Evolutionary conservation across 2,113 vertebrate genomes (phyloP), one percentile per base, ranked within the genome.

Genomic region (Turdus rufiventris): DNA sequence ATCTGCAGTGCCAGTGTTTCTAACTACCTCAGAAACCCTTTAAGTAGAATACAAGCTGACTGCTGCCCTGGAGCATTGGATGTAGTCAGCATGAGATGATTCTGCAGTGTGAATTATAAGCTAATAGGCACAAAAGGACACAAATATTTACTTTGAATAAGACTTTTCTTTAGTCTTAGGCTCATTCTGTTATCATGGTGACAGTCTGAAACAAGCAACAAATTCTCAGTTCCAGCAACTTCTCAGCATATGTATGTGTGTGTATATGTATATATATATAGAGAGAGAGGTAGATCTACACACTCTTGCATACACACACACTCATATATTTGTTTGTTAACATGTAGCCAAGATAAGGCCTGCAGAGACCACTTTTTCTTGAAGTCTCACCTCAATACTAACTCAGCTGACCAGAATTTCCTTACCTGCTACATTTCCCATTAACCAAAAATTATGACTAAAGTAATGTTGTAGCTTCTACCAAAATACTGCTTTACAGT

Each of bases 231-330:
- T 86, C 51, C 47, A 5, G 16, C 17, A 74, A 36, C 17, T 18
- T 72, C 33, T 79, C 26, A 71, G 9, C 8, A 23, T 51, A 12
- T 28, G 5, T 25, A 0, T 25, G 1, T 48, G 11, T 23, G 17
- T 51, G 5, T 51, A 3, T 42, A 2, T 25, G 6, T 21, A 4
- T 48, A 19, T 21, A 8, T 24, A 1, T 10, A 9, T 12, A 45
- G 43, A 47, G 45, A 45, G 45, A 14, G 12, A 26, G 7, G 3
- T 50, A 3, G 40, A 2, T 36, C 7, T 26, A 3, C 42, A 23
- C 18, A 8, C 23, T 7, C 2, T 8, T 18, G 3, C 25, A 13
- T 10, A 50, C 8, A 76, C 9, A 40, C 34, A 31, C 28, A 31
- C 10, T 14, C 12, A 6, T 18, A 33, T 17, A 33, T 18, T 15